Evolutionary conservation across 53 echinoderm and acorn worm genomes (phyloP).

Genomic region (Luidia sarsii): DNA sequence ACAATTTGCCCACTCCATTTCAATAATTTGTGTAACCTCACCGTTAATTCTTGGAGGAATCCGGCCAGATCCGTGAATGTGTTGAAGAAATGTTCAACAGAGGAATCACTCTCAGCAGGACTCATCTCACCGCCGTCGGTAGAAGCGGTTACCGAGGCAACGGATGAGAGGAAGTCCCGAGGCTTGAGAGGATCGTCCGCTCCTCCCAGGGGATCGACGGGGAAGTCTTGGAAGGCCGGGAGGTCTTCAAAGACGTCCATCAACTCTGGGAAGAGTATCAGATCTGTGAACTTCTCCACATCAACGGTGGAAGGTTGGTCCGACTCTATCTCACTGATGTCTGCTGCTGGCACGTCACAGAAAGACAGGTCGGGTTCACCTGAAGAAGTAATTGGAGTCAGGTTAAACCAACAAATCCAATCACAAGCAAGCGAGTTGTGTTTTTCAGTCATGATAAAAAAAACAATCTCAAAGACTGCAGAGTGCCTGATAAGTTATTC

Average conservation of each 20-base stretch:
- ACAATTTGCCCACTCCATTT: no score
- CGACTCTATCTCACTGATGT: constrained; percentile 67
- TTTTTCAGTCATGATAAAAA: no score
- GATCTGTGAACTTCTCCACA: constrained; percentile 59
- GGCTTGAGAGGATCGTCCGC: constrained; percentile 29
- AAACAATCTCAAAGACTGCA: neutral
- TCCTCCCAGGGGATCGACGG: constrained; percentile 29
- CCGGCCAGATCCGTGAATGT: constrained; percentile 73
- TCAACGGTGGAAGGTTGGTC: constrained; percentile 65
- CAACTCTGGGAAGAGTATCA: constrained; percentile 74
- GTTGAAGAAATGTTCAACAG: constrained; percentile 83
- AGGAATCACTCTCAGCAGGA: constrained; percentile 70
- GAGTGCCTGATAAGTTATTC: no score
- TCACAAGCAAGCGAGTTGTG: neutral
- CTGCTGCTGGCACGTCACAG: constrained; percentile 57
- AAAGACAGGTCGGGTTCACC: constrained; percentile 82
- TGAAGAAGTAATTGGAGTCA: constrained; percentile 2
- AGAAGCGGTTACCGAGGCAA: constrained; percentile 15
- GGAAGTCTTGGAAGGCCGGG: constrained; percentile 5
- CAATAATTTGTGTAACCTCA: no score
- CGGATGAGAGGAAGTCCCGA: constrained; percentile 23
- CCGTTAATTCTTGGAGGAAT: constrained; percentile 60
- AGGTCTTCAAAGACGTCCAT: constrained; percentile 52
- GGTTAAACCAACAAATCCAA: neutral
- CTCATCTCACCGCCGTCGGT: constrained; percentile 64